A percentile compares a stretch with the other conserved stretches of the same genome.
Conservation (phyloP, 2,113 vertebrate species). For the Mellivora capensis region DNA sequence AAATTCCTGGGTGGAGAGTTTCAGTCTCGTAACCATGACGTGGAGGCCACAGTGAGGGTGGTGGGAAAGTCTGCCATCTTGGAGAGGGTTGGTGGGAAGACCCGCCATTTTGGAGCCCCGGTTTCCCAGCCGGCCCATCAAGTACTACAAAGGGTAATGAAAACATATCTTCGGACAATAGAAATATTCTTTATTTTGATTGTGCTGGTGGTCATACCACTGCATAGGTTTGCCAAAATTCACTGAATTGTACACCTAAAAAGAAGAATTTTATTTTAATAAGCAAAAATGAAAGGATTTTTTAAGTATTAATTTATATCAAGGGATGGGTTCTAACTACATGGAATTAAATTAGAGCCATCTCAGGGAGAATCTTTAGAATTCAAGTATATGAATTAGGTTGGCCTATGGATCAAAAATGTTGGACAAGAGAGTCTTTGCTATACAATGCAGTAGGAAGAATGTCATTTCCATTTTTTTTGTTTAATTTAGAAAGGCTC, state of each 20-base stretch:
- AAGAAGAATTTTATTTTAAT: background rate
- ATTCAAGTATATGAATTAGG: background rate
- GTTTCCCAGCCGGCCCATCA: no score
- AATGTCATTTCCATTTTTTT: no score
- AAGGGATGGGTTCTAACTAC: background rate
- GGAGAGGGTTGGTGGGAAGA: no score
- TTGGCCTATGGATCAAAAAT: background rate
- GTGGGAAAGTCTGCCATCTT: no score
- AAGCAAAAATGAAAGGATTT: background rate
- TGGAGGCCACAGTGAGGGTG: no score
- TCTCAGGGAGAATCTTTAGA: background rate
- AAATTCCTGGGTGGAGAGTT: no score
- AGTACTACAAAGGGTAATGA: background rate
- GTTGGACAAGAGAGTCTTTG: background rate
- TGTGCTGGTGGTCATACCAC: background rate
- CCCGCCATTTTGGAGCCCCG: no score
- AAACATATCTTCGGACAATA: background rate
- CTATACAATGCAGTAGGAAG: background rate
- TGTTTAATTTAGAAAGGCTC: conserved; percentile 53
- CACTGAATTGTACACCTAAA: background rate
- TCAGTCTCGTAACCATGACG: no score
- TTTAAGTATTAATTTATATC: background rate
- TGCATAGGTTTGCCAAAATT: background rate
- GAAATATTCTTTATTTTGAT: background rate
- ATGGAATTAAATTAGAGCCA: background rate